Evolutionary conservation across 2,113 vertebrate species (phyloP).

Genomic region (Nannospalax galili): DNA sequence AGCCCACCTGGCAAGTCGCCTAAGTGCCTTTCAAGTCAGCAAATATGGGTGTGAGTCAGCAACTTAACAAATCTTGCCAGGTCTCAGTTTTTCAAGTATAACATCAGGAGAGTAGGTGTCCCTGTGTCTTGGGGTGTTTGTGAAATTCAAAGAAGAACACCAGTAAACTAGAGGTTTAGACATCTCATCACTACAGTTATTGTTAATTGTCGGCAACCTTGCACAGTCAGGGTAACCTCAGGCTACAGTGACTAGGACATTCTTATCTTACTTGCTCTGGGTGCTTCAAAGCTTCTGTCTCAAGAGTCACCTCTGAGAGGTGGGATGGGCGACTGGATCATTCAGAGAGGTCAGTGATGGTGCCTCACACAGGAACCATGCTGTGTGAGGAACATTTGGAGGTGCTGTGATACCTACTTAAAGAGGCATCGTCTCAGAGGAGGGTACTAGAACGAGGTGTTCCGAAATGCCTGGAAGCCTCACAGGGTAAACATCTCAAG

Average conservation of each 20-base stretch:
- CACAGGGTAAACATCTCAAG: background rate
- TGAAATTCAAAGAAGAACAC: background rate
- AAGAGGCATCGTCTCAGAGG: background rate
- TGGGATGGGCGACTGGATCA: background rate
- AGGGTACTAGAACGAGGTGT: background rate
- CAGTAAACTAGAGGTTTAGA: background rate
- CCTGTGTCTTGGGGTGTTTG: background rate
- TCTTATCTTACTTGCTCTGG: background rate
- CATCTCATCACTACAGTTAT: background rate
- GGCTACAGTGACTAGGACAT: background rate
- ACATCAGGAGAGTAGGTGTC: background rate
- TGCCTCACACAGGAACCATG: background rate
- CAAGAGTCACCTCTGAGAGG: background rate
- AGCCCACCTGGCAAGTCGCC: background rate
- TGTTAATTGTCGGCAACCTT: background rate
- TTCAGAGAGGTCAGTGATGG: background rate
- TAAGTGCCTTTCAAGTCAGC: background rate
- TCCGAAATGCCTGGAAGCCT: background rate
- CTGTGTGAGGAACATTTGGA: background rate
- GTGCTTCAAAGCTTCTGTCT: background rate
- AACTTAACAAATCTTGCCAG: background rate
- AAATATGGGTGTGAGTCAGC: background rate
- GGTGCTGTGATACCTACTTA: background rate
- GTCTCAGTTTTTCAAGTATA: background rate
- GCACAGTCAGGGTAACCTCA: background rate